A percentile compares a stretch with the other conserved stretches of the same genome.
Evolutionary conservation across 2,797 vertebrate genomes (phyloP).

Genomic region (Pogoniulus pusillus): DNA sequence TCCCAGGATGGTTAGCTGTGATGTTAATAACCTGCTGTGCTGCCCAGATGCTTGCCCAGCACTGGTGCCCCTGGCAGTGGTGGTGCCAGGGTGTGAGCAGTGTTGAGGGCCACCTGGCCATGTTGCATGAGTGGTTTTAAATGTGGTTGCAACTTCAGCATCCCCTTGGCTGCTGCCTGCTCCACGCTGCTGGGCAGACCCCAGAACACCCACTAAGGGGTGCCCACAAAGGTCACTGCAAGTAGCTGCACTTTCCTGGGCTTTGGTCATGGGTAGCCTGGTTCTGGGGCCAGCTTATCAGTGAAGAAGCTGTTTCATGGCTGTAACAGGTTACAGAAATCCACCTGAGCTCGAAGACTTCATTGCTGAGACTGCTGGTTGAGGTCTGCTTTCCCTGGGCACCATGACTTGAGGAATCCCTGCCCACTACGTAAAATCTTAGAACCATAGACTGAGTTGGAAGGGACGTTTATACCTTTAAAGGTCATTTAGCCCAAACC

Average conservation of each 20-base stretch:
- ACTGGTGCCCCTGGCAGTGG: not conserved
- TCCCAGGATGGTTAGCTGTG: not conserved
- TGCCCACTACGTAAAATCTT: not conserved
- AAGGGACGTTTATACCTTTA: no score
- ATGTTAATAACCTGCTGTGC: not conserved
- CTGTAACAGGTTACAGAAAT: not conserved
- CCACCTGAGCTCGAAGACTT: not conserved
- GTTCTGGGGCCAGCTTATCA: not conserved
- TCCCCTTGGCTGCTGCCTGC: not conserved
- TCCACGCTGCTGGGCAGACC: fast-evolving
- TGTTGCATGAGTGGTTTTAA: not conserved
- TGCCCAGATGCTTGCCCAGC: not conserved
- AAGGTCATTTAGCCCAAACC: no score
- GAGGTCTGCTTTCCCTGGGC: not conserved
- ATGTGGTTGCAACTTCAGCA: not conserved
- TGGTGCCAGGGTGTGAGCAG: not conserved
- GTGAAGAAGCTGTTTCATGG: not conserved
- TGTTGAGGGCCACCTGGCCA: fast-evolving
- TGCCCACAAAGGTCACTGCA: fast-evolving
- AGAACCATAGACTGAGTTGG: not conserved
- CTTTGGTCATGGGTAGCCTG: not conserved
- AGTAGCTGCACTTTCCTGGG: not conserved
- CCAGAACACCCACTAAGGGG: not conserved
- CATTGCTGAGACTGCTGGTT: fast-evolving
- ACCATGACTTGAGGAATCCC: not conserved